Conservation (phyloP, 2,113 vertebrate species). For the Cryptomyrus ogoouensis region DNA sequence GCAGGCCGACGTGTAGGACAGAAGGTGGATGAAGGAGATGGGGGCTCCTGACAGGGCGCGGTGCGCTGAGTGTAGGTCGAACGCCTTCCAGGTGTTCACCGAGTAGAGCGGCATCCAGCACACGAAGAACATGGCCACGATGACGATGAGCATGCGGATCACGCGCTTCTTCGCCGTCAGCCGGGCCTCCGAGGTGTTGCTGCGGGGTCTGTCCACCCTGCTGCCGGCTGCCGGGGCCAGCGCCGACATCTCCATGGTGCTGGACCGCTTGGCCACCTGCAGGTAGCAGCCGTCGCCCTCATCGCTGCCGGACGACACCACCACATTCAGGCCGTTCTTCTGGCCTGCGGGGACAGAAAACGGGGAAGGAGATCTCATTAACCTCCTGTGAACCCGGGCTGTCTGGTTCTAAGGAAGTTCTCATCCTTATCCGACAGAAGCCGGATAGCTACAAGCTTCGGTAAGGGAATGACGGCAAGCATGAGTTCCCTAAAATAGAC, state of each 20-base stretch:
- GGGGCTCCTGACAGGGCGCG: slow-evolving; percentile 74
- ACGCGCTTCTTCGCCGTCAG: slow-evolving; percentile 86
- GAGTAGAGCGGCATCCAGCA: slow-evolving; percentile 91
- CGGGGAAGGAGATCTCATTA: neutral
- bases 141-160: slow-evolving; percentile 89
- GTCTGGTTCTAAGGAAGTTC: slow-evolving; percentile 19
- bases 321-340: slow-evolving; percentile 46
- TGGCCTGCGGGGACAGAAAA: slow-evolving; percentile 42
- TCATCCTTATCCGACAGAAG: neutral
- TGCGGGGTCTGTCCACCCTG: slow-evolving; percentile 58
- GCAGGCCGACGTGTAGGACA: slow-evolving; percentile 82
- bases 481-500: neutral
- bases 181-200: slow-evolving; percentile 73
- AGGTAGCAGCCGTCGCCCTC: slow-evolving; percentile 85
- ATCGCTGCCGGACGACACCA: slow-evolving; percentile 40
- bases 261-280: slow-evolving; percentile 59
- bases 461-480: neutral
- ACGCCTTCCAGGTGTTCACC: slow-evolving; percentile 89
- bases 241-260: slow-evolving; percentile 73
- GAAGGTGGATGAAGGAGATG: slow-evolving; percentile 89
- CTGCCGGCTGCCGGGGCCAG: slow-evolving; percentile 42
- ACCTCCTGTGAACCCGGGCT: neutral
- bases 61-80: slow-evolving; percentile 63
- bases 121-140: slow-evolving; percentile 84
- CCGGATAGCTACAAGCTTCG: neutral